Percentiles rank a stretch among this genome's conserved stretches.
These are phyloP conservation scores for Bufo bufo DNA, from an alignment of 2,113 vertebrate species.

Conservation along the genomic window DNA sequence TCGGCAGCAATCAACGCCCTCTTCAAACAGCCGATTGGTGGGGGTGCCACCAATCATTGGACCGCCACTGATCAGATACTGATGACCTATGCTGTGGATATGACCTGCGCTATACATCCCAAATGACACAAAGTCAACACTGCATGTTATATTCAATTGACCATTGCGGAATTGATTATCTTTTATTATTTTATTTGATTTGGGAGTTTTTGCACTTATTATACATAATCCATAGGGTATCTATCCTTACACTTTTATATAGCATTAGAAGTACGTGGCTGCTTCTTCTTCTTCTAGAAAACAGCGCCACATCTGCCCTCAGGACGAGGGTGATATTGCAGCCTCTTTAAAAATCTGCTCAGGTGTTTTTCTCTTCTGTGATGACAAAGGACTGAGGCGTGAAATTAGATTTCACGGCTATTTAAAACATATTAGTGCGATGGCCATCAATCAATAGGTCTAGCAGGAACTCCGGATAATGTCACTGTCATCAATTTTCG, in stretches of 20 bases:
- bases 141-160: too few species aligned
- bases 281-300: neutral
- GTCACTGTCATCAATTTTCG: slow-evolving; percentile 38
- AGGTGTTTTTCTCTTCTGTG: slow-evolving; percentile 36
- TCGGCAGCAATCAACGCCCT: too few species aligned
- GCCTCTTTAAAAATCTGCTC: neutral
- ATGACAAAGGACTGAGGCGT: slow-evolving; percentile 48
- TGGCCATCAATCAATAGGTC: slow-evolving; percentile 48
- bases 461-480: slow-evolving; percentile 39
- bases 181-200: too few species aligned
- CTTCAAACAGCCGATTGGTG: too few species aligned
- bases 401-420: slow-evolving; percentile 51
- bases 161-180: too few species aligned
- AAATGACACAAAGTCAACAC: too few species aligned
- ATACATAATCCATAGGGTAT: too few species aligned
- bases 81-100: too few species aligned
- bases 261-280: neutral
- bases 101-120: too few species aligned
- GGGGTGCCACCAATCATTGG: too few species aligned
- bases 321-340: neutral
- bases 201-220: too few species aligned
- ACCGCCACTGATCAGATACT: too few species aligned
- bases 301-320: neutral
- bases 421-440: slow-evolving; percentile 43
- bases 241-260: neutral